Base-by-base conservation (phyloP, 2,888 invertebrate species). In the Meganola albula region DNA sequence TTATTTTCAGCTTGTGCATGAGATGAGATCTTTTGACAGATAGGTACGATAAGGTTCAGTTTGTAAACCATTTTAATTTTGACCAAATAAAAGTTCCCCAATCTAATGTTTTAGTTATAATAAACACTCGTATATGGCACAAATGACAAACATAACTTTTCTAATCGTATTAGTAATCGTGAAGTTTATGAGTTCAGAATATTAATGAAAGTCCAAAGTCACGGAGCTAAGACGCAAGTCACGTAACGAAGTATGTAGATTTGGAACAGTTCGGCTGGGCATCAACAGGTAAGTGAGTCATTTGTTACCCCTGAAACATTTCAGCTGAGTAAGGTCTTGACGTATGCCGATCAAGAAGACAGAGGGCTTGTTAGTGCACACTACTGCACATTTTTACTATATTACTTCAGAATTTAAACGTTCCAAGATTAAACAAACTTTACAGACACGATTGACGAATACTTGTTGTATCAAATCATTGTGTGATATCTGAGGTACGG, bases 261-360 rank as follows among this genome's bases (percentile, higher is more conserved):
- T 58, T 60, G 49, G 60, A 62, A 58, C n/a, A 20, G 51, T 64
- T 62, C 50, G 57, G 53, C 49, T 55, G 48, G 54, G 63, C 63
- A 74, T 78, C 78, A 78, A 78, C 78, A 78, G 76, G 79, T 78
- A 78, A 77, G 72, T 71, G 75, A 76, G 72, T 67, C 75, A 74
- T 78, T 78, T 76, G 68, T 78, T 75, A 71, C 49, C 47, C 45
- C 51, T 58, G 61, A 70, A 73, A 68, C 63, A 76, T 73, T 69
- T 61, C 63, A 59, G 51, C 55, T 53, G 62, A 70, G 65, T 58
- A 49, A 63, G 63, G 60, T 60, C 58, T 38, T 63, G 72, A 73
- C 67, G 57, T 58, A 57, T 52, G 54, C 47, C 44, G 48, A 20
- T 38, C 40, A 48, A 53, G 32, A 53, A 53, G 57, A 58, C 37